Conservation (phyloP, 2,888 invertebrate genomes). For the Drosophila neotestacea region DNA sequence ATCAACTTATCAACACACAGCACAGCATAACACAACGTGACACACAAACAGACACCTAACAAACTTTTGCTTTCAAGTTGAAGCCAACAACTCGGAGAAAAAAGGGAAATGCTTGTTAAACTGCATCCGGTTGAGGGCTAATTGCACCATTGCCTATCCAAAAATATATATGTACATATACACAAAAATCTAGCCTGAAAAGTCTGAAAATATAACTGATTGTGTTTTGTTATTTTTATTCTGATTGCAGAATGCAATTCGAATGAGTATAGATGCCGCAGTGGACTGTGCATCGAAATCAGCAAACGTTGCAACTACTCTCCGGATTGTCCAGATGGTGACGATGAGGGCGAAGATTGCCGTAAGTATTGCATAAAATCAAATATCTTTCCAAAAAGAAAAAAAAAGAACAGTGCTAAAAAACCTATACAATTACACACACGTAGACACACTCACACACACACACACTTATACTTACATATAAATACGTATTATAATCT, state of each 20-base stretch:
- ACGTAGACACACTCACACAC: constrained; percentile 5
- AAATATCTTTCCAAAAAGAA: background rate
- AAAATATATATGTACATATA: background rate
- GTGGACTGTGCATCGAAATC: constrained; percentile 87
- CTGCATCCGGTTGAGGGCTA: constrained; percentile 75
- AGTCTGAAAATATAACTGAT: background rate
- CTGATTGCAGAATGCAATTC: constrained; percentile 86
- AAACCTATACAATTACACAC: constrained; percentile 9
- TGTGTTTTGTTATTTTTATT: constrained; percentile 1
- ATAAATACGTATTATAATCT: constrained; percentile 18
- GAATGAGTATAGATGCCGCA: constrained; percentile 88
- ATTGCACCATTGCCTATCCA: constrained; percentile 55
- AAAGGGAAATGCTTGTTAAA: constrained; percentile 74
- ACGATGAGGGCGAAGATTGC: constrained; percentile 87
- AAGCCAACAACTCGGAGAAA: constrained; percentile 28
- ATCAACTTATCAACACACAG: constrained; percentile 64
- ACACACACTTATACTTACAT: constrained; percentile 1
- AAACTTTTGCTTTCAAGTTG: constrained; percentile 79
- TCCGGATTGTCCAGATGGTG: constrained; percentile 87
- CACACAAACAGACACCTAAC: constrained; percentile 52
- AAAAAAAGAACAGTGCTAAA: constrained; percentile 18
- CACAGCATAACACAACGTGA: constrained; percentile 24
- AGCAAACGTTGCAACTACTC: constrained; percentile 86
- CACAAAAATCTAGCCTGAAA: background rate
- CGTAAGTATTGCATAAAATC: constrained; percentile 79